These are phyloP conservation scores for Nothoprocta perdicaria DNA, from an alignment of 2,113 vertebrate genomes.

Conservation along the genomic window DNA sequence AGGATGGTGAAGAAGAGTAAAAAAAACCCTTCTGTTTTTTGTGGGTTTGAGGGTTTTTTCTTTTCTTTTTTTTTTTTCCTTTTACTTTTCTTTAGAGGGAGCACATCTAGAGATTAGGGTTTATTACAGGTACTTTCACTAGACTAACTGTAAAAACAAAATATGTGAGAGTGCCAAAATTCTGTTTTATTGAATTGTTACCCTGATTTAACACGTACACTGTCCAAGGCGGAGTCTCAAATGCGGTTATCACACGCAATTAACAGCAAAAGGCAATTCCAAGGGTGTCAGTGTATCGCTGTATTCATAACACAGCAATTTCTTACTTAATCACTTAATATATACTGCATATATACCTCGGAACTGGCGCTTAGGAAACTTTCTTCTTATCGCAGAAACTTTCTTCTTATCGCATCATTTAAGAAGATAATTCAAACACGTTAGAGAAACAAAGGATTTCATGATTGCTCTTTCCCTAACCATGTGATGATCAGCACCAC, in stretches of 20 bases:
- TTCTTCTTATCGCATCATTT: neutral
- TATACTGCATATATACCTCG: neutral
- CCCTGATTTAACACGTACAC: neutral
- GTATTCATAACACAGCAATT: neutral
- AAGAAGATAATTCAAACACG: neutral
- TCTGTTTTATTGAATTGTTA: neutral
- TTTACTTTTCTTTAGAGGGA: neutral
- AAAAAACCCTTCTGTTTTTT: neutral
- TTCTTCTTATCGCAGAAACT: neutral
- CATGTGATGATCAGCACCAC: slow-evolving; percentile 54
- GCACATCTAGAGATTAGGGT: neutral
- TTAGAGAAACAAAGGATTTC: neutral
- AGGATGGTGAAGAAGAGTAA: neutral
- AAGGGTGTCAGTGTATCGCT: neutral
- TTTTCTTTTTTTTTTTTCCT: too few relatives aligned
- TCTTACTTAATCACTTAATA: neutral
- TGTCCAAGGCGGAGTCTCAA: neutral
- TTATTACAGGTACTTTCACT: neutral
- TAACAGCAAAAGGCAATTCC: neutral
- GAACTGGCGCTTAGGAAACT: neutral
- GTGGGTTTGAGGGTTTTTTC: too few relatives aligned
- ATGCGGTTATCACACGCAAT: neutral
- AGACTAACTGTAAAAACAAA: neutral
- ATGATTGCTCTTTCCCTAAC: neutral
- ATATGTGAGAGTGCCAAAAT: neutral